phyloP scores from a whole-genome alignment of 2,113 vertebrate genomes.

The Hystrix brachyura region DNA sequence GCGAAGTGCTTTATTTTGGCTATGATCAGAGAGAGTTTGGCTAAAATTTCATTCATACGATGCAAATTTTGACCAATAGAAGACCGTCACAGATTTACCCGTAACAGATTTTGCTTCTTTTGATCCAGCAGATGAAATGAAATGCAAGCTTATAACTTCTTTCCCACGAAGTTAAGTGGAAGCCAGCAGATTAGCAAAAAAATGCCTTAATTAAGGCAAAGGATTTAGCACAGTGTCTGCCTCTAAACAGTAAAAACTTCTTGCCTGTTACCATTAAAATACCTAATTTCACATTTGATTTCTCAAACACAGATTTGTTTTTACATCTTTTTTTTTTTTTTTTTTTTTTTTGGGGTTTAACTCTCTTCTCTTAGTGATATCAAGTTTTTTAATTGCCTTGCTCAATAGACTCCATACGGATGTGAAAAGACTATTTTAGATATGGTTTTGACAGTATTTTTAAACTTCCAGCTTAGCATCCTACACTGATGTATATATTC shows the following conservation, averaged over 20 bases:
- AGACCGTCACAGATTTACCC: not conserved
- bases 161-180: slow-evolving; percentile 45
- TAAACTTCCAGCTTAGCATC: slow-evolving; percentile 49
- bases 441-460: slow-evolving; percentile 57
- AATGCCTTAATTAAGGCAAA: slow-evolving; percentile 2
- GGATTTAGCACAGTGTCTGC: not conserved
- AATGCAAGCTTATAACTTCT: not conserved
- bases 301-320: not conserved
- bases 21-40: slow-evolving; percentile 20
- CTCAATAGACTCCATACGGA: slow-evolving; percentile 57
- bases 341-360: no score
- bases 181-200: slow-evolving; percentile 12
- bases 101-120: not conserved
- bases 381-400: slow-evolving; percentile 66
- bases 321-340: no score
- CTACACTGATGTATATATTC: slow-evolving; percentile 76
- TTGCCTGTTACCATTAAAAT: not conserved
- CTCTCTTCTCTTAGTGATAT: slow-evolving; percentile 61
- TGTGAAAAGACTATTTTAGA: slow-evolving; percentile 73
- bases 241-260: not conserved
- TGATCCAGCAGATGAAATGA: not conserved
- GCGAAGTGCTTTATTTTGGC: slow-evolving; percentile 15
- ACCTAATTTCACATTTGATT: not conserved
- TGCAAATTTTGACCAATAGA: not conserved
- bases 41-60: not conserved